Percentiles rank a stretch among this genome's conserved stretches.
phyloP scores from a whole-genome alignment of 2,888 invertebrate genomes.

The Nemotelus nigrinus region DNA sequence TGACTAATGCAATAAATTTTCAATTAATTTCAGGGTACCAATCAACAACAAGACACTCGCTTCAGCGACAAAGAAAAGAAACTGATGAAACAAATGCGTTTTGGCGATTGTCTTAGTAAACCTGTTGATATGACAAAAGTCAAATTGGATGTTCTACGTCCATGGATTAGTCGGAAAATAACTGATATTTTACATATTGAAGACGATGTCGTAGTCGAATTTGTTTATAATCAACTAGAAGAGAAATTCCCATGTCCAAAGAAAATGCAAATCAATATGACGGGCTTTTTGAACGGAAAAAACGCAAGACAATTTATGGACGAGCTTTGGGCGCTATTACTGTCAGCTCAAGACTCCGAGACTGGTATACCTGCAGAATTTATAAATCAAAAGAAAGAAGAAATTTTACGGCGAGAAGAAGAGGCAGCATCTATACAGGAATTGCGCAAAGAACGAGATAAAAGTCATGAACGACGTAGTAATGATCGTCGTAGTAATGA shows the following conservation, averaged over 20 bases:
- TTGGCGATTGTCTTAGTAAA: constrained; percentile 91
- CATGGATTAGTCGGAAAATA: constrained; percentile 98
- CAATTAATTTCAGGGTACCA: constrained; percentile 82
- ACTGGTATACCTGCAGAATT: constrained; percentile 95
- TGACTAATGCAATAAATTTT: constrained; percentile 39
- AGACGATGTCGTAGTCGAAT: constrained; percentile 98
- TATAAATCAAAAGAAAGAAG: constrained; percentile 95
- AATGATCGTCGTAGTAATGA: constrained; percentile 58
- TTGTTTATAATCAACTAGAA: constrained; percentile 98
- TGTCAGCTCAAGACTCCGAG: constrained; percentile 95
- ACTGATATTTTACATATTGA: constrained; percentile 97
- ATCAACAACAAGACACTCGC: constrained; percentile 97
- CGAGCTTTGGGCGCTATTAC: constrained; percentile 93
- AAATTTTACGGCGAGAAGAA: constrained; percentile 83
- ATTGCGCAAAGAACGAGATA: constrained; percentile 62
- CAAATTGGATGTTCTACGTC: constrained; percentile 96
- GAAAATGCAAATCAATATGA: constrained; percentile 99
- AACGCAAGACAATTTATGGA: constrained; percentile 98
- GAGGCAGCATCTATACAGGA: constrained; percentile 56
- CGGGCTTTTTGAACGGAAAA: constrained; percentile 97
- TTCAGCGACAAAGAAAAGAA: constrained; percentile 99
- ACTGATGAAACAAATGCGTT: constrained; percentile 97
- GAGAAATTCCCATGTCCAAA: constrained; percentile 96
- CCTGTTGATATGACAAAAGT: constrained; percentile 99
- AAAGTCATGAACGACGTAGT: constrained; percentile 63